Percentiles rank a stretch among this genome's conserved stretches.
These are phyloP conservation scores for Melanaphis sacchari DNA, from an alignment of 1,140 invertebrate genomes.

Conservation along the genomic window DNA sequence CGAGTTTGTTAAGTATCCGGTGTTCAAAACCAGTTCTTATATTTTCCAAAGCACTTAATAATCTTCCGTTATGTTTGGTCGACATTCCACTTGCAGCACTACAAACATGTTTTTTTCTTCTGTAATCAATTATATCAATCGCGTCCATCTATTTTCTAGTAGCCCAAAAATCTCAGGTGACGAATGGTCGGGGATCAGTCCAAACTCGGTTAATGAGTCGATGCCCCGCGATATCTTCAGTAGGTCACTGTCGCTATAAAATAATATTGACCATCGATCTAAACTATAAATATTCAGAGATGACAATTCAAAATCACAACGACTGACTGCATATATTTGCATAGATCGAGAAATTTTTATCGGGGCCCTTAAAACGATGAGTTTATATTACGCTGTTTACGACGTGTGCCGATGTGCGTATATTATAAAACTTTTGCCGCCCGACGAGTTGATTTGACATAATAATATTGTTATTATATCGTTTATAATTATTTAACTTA, in stretches of 20 bases:
- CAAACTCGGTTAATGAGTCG: conserved; percentile 32
- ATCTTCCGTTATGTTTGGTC: conserved; percentile 55
- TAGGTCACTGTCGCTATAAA: neutral
- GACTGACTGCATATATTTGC: neutral
- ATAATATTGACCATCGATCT: neutral
- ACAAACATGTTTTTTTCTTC: conserved; percentile 30
- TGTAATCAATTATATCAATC: conserved; percentile 37
- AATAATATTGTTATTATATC: neutral
- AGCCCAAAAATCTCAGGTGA: conserved; percentile 20
- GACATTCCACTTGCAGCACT: conserved; percentile 41
- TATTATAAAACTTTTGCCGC: neutral
- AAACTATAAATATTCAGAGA: neutral
- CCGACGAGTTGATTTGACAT: neutral
- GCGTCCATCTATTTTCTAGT: neutral
- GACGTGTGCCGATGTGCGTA: too few species aligned
- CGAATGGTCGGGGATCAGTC: conserved; percentile 11
- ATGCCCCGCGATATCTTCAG: neutral
- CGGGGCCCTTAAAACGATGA: neutral
- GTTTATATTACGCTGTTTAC: neutral
- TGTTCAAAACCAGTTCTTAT: conserved; percentile 43
- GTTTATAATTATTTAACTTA: neutral
- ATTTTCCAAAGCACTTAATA: conserved; percentile 18
- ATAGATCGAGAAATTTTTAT: neutral
- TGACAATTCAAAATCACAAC: neutral
- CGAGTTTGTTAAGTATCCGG: conserved; percentile 38